Percentiles rank a stretch among this genome's conserved stretches.
phyloP scores from a whole-genome alignment of 2,888 invertebrate species.

The Aromia moschata region DNA sequence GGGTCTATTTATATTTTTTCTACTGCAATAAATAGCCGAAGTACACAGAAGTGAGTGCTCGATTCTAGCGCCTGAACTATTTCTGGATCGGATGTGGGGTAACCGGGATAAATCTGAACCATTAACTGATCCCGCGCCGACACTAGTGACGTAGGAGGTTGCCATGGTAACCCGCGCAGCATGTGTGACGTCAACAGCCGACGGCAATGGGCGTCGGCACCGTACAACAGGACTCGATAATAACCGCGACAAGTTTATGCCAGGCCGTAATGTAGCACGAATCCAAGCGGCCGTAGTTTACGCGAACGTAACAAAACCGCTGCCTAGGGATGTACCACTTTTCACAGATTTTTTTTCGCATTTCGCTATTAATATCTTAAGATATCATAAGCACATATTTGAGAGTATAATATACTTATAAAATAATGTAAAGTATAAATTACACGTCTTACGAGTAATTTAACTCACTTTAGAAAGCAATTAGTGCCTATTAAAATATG shows the following conservation, averaged over 20 bases:
- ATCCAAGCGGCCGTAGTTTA: slow-evolving; percentile 1
- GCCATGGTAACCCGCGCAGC: slow-evolving; percentile 43
- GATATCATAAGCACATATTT: too few relatives aligned
- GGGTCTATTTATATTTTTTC: too few relatives aligned
- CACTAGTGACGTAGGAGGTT: slow-evolving; percentile 47
- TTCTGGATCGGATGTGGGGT: slow-evolving; percentile 34
- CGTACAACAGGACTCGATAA: slow-evolving; percentile 22
- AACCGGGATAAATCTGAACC: slow-evolving; percentile 45
- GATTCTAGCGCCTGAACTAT: slow-evolving; percentile 30
- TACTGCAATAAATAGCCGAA: too few relatives aligned
- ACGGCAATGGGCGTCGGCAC: slow-evolving; percentile 44
- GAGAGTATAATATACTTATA: too few relatives aligned
- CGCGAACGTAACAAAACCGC: too few relatives aligned
- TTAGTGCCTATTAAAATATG: too few relatives aligned
- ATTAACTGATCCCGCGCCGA: slow-evolving; percentile 43
- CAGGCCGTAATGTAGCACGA: slow-evolving; percentile 1
- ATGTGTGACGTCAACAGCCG: slow-evolving; percentile 44
- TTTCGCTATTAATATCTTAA: too few relatives aligned
- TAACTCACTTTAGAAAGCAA: too few relatives aligned
- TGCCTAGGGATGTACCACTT: too few relatives aligned
- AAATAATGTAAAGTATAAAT: too few relatives aligned
- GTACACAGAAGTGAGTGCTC: slow-evolving; percentile 6
- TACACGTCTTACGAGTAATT: too few relatives aligned
- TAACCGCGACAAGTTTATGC: slow-evolving; percentile 12
- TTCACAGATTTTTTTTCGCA: too few relatives aligned